Evolutionary conservation across 1,140 invertebrate species (phyloP).

Genomic region (Drosophila melanica): DNA sequence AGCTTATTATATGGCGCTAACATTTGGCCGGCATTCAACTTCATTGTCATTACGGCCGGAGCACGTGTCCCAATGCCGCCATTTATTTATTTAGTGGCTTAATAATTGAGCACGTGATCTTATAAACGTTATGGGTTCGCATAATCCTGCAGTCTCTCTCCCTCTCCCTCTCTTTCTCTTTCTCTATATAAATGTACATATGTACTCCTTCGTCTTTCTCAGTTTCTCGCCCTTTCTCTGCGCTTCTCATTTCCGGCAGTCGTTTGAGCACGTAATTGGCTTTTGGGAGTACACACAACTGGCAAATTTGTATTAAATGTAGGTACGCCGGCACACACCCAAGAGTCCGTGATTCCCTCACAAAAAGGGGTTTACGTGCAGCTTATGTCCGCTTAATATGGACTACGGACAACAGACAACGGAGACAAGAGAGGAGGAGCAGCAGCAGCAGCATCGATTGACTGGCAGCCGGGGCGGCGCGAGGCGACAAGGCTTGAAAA

Average conservation of each 20-base stretch:
- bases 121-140: slow-evolving; percentile 69
- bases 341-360: slow-evolving; percentile 28
- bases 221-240: not conserved
- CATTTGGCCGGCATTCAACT: slow-evolving; percentile 5
- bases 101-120: slow-evolving; percentile 82
- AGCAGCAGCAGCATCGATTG: not conserved
- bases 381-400: slow-evolving; percentile 74
- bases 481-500: slow-evolving; percentile 50
- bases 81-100: slow-evolving; percentile 82
- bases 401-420: slow-evolving; percentile 18
- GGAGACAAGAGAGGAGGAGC: not conserved
- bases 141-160: slow-evolving; percentile 19
- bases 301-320: slow-evolving; percentile 77
- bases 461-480: not conserved
- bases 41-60: slow-evolving; percentile 25
- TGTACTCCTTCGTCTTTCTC: not conserved
- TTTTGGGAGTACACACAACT: slow-evolving; percentile 66
- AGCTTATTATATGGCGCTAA: slow-evolving; percentile 54
- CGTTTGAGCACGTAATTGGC: slow-evolving; percentile 76
- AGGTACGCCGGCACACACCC: slow-evolving; percentile 40
- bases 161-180: not conserved
- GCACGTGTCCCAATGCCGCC: slow-evolving; percentile 70
- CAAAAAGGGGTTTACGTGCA: slow-evolving; percentile 72
- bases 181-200: not conserved
- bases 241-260: slow-evolving; percentile 20